Percentiles rank a stretch among this genome's conserved stretches.
Conservation (phyloP, 2,888 invertebrate species). For the Anticlea derivata region DNA sequence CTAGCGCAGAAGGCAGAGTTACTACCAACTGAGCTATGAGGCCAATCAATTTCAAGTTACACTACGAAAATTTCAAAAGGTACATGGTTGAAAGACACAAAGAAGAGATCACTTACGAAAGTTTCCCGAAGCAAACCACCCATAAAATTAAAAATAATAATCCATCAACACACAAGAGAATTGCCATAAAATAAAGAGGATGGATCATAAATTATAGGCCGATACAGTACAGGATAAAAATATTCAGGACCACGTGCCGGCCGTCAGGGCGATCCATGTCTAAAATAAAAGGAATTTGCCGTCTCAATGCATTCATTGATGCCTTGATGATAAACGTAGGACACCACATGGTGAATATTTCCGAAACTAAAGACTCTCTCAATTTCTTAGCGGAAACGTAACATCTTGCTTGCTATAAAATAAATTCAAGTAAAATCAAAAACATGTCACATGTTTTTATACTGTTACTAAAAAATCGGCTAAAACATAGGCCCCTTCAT, state of each 20-base stretch:
- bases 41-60: too few relatives aligned
- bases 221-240: slow-evolving; percentile 17
- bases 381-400: too few relatives aligned
- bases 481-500: too few relatives aligned
- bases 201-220: slow-evolving; percentile 23
- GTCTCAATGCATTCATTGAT: slow-evolving; percentile 18
- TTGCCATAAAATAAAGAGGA: slow-evolving; percentile 16
- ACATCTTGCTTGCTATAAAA: too few relatives aligned
- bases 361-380: too few relatives aligned
- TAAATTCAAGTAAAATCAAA: too few relatives aligned
- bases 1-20: too few relatives aligned
- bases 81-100: not conserved
- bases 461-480: too few relatives aligned
- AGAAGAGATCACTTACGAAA: slow-evolving; percentile 6
- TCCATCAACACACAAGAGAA: slow-evolving; percentile 9
- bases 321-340: not conserved
- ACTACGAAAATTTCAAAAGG: too few relatives aligned
- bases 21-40: too few relatives aligned
- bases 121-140: slow-evolving; percentile 6
- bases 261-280: slow-evolving; percentile 20
- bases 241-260: slow-evolving; percentile 26
- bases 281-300: slow-evolving; percentile 20
- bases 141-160: slow-evolving; percentile 19
- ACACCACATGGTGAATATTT: not conserved
- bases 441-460: too few relatives aligned